Conservation (phyloP, 2,888 invertebrate species). For the Bembecia ichneumoniformis region DNA sequence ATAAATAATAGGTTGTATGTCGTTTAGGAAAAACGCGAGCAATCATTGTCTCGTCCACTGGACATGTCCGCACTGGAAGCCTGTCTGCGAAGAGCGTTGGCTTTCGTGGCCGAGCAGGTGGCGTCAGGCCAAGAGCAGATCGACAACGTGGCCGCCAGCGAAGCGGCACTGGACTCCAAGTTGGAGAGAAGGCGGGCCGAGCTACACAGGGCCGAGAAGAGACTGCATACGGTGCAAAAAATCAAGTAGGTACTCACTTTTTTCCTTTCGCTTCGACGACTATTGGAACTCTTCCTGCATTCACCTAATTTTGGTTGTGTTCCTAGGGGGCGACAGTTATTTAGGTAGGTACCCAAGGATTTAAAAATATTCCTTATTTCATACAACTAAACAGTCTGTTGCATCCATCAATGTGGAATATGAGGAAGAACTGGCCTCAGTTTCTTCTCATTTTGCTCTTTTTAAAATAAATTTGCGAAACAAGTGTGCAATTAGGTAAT, state of each 20-base stretch:
- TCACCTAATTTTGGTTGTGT: background rate
- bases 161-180: slow-evolving; percentile 90
- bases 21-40: slow-evolving; percentile 76
- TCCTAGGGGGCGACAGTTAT: no score
- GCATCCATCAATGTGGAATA: no score
- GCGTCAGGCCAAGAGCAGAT: slow-evolving; percentile 82
- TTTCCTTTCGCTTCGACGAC: background rate
- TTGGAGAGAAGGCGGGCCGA: slow-evolving; percentile 92
- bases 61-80: slow-evolving; percentile 88
- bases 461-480: no score
- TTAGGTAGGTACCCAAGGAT: no score
- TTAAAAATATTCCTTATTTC: no score
- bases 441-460: no score
- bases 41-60: slow-evolving; percentile 85
- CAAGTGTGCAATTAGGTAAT: no score
- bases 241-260: slow-evolving; percentile 76
- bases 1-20: background rate
- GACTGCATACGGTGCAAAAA: slow-evolving; percentile 93
- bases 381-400: no score
- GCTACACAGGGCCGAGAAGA: slow-evolving; percentile 91
- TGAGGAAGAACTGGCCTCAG: no score
- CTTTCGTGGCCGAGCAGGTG: slow-evolving; percentile 78
- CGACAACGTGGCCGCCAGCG: slow-evolving; percentile 89
- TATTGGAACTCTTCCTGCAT: background rate
- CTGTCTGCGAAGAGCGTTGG: slow-evolving; percentile 82